Evolutionary conservation across 2,797 vertebrate species (phyloP), one percentile per base, ranked within the genome.

Genomic region (Scleropages formosus): DNA sequence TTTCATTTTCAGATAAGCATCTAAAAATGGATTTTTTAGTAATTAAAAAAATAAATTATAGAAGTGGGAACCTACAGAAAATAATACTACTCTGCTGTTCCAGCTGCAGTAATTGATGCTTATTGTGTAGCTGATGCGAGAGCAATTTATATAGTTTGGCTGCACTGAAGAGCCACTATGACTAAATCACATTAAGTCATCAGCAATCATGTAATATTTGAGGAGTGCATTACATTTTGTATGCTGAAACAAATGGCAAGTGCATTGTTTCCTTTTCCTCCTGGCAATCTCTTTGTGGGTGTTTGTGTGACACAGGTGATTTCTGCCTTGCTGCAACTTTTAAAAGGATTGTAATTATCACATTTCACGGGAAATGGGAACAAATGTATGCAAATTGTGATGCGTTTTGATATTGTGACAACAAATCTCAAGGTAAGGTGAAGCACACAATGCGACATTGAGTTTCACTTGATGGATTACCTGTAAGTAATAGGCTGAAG

Each of bases 331-430:
- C 70, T 75, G 77, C 74, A 84, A 73, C 58, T 69, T 76, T 82
- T 78, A 75, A 79, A 84, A 80, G 75, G 46, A 71, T 80, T 75
- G 71, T 85, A 85, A 87, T 84, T 84, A 81, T 79, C 72, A 78
- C 80, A 82, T 75, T 82, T 85, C 76, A 80, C 80, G 82, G 75
- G 73, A 39, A 80, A 78, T 47, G 65, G 75, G 73, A 84, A 82
- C 83, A 84, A 82, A 86, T 84, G 76, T 78, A 86, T 84, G 83
- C 83, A 84, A 84, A 86, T 85, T 87, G 81, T 79, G 80, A 80
- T 82, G 83, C 85, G 82, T 24, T 79, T 78, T 78, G 82, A 72
- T 77, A 83, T 66, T 73, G 81, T 80, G 80, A 85, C 84, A 84
- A 84, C 81, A 83, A 81, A 83, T 85, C 86, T 84, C 78, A 81